Conservation (phyloP, 2,888 invertebrate species). For the Pemphredon lugubris region DNA sequence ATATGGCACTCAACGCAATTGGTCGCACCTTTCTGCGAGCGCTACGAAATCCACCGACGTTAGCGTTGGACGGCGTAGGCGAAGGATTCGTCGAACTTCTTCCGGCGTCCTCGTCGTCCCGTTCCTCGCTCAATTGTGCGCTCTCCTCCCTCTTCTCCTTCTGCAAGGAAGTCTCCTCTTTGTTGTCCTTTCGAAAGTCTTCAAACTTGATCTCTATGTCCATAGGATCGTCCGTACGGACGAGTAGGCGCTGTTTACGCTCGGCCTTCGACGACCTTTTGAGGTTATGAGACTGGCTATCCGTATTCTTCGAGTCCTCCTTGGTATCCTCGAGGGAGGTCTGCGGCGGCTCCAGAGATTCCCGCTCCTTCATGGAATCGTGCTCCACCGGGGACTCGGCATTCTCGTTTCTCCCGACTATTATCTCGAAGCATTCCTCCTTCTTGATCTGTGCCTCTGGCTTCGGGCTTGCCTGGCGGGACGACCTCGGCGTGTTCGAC, state of each 20-base stretch:
- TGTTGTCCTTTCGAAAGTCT: constrained; percentile 67
- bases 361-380: constrained; percentile 47
- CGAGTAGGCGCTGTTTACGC: constrained; percentile 76
- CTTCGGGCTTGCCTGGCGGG: constrained; percentile 72
- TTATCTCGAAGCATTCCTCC: constrained; percentile 73
- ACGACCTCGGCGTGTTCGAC: constrained; percentile 73
- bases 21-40: constrained; percentile 76
- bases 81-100: constrained; percentile 81
- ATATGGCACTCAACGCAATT: background rate
- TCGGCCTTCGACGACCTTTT: constrained; percentile 75
- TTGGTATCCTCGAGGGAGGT: constrained; percentile 48
- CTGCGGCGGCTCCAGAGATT: constrained; percentile 20
- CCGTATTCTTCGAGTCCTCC: constrained; percentile 53
- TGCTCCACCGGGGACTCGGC: constrained; percentile 47
- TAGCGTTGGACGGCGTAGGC: constrained; percentile 76
- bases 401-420: constrained; percentile 57
- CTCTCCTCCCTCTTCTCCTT: constrained; percentile 69
- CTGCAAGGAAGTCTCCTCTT: constrained; percentile 67
- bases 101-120: constrained; percentile 82
- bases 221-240: constrained; percentile 75
- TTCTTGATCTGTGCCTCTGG: constrained; percentile 63
- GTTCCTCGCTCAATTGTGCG: constrained; percentile 75
- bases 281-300: constrained; percentile 67
- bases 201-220: constrained; percentile 78
- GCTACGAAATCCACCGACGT: constrained; percentile 76